These are phyloP conservation scores for Philopedon plagiatum DNA, from an alignment of 2,888 invertebrate species.

Conservation along the genomic window DNA sequence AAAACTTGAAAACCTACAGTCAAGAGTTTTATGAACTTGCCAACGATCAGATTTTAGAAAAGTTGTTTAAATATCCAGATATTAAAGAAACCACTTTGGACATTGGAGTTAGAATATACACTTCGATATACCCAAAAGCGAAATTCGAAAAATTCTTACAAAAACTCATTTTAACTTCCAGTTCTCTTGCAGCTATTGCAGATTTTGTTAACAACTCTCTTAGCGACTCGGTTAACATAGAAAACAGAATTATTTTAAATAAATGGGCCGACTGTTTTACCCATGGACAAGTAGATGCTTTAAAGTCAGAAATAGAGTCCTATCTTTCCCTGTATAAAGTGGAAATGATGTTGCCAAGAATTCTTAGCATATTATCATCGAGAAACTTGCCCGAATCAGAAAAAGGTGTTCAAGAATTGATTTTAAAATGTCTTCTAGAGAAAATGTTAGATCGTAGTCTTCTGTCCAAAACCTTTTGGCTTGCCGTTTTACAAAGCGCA, in stretches of 20 bases:
- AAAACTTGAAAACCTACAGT: constrained; percentile 53
- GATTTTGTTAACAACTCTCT: constrained; percentile 57
- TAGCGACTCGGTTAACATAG: constrained; percentile 52
- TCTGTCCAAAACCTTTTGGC: constrained; percentile 65
- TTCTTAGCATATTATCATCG: constrained; percentile 61
- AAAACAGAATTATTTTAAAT: constrained; percentile 60
- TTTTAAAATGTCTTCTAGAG: constrained; percentile 60
- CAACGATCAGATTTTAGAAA: constrained; percentile 69
- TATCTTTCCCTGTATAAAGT: constrained; percentile 65
- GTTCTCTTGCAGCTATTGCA: constrained; percentile 60
- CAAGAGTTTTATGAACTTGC: constrained; percentile 64
- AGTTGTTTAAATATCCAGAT: constrained; percentile 65
- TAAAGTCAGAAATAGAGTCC: constrained; percentile 57
- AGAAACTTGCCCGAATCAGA: constrained; percentile 50
- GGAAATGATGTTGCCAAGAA: constrained; percentile 60
- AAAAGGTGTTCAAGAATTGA: constrained; percentile 57
- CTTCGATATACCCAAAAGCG: constrained; percentile 64
- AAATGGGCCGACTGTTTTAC: constrained; percentile 59
- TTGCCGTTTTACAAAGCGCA: constrained; percentile 61
- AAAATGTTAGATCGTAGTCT: constrained; percentile 64
- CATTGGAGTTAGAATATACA: constrained; percentile 68
- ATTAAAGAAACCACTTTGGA: constrained; percentile 65
- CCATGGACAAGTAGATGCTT: constrained; percentile 59
- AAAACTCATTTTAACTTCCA: constrained; percentile 59
- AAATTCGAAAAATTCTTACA: constrained; percentile 67